Base-by-base conservation (phyloP, 2,888 invertebrate species). In the Dysmachus trigonus region DNA sequence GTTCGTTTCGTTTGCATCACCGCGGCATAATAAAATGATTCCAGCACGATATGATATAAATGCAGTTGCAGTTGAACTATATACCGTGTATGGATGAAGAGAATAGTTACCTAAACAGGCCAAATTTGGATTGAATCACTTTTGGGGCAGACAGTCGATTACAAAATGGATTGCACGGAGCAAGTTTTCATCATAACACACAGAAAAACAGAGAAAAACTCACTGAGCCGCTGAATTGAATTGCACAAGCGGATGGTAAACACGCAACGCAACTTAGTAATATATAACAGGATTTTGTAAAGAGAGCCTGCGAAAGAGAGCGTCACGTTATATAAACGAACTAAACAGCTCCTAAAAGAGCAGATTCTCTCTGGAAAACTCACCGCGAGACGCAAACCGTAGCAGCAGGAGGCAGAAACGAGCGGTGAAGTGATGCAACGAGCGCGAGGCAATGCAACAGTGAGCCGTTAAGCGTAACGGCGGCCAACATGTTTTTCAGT, bases 161-260 rank as follows among this genome's bases (percentile, higher is more conserved):
- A 47, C 79, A 38, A 79, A 79, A 41, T 27, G 22, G 30, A 77
- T 15, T 15, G 76, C 35, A 7, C 10, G 51, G 77, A 51, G 51
- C n/a, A 31, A 7, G 10, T 27, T 47, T 79, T 79, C n/a, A n/a
- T 79, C 79, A 51, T 79, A 79, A 79, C 79, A 47, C 27, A 27
- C 79, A 47, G 41, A 27, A 74, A 47, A 47, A n/a, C 47, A 15
- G 47, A 47, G 47, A 47, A 47, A 47, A 47, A 74, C 18, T 31
- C 74, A 10, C 41, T 38, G n/a, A 35, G 76, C 35, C 76, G 38
- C 22, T 22, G 76, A n/a, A n/a, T 15, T 31, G 31, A n/a, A 76
- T 22, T 76, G 76, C 76, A 22, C 76, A 33, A 74, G 33, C 33
- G 27, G 33, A 31, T 74, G 72, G 10, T 27, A 27, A 73, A 76